phyloP scores from a whole-genome alignment of 1,140 invertebrate species.

The Penaeus japonicus region DNA sequence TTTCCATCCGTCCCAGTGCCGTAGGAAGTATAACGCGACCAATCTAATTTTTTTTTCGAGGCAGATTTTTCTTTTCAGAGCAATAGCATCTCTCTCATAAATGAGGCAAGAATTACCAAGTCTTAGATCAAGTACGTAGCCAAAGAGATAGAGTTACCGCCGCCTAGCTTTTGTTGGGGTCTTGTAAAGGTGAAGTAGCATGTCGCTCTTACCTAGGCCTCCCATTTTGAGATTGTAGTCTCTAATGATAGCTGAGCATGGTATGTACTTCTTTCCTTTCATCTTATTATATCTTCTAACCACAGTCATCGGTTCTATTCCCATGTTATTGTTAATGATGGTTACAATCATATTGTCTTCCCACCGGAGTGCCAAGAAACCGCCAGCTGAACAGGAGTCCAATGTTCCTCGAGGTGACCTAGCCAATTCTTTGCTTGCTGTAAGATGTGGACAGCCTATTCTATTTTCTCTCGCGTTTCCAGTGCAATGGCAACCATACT shows the following conservation, averaged over 20 bases:
- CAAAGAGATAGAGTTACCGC: constrained; percentile 36
- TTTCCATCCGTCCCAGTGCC: no score
- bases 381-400: constrained; percentile 18
- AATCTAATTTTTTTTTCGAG: no score
- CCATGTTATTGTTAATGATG: constrained; percentile 61
- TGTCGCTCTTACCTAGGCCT: constrained; percentile 51
- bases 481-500: not conserved
- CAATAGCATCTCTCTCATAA: constrained; percentile 34
- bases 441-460: not conserved
- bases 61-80: not conserved
- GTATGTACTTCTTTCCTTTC: constrained; percentile 52
- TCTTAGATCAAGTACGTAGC: constrained; percentile 6
- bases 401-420: constrained; percentile 11
- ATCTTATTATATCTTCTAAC: constrained; percentile 41
- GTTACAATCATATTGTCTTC: constrained; percentile 63
- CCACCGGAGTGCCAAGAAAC: constrained; percentile 53
- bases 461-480: constrained; percentile 8
- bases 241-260: constrained; percentile 60
- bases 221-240: constrained; percentile 61
- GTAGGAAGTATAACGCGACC: no score
- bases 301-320: constrained; percentile 58
- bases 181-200: constrained; percentile 45
- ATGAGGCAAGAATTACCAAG: constrained; percentile 25
- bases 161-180: constrained; percentile 10
- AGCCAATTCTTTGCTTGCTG: not conserved